Evolutionary conservation across 2,888 invertebrate genomes (phyloP).

Genomic region (Euzophera pinguis): DNA sequence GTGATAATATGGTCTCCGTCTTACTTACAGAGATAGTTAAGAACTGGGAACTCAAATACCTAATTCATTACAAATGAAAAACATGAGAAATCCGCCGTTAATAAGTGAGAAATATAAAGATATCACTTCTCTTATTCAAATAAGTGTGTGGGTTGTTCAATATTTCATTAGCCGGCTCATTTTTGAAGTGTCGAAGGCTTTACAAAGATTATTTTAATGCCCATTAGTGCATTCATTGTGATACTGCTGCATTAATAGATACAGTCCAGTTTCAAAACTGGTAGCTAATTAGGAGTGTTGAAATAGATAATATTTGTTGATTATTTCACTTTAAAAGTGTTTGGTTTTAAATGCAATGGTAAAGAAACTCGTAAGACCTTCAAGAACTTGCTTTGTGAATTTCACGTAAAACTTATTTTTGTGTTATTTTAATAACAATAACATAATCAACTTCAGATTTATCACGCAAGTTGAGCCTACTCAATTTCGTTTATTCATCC

Average conservation of each 20-base stretch:
- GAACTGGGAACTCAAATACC: too few relatives aligned
- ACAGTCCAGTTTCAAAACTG: not conserved
- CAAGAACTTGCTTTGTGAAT: too few relatives aligned
- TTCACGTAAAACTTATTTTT: too few relatives aligned
- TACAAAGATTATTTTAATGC: conserved; percentile 10
- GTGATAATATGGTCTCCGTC: too few relatives aligned
- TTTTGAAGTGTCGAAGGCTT: conserved; percentile 5
- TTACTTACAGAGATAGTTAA: too few relatives aligned
- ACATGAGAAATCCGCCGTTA: too few relatives aligned
- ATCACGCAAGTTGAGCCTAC: too few relatives aligned
- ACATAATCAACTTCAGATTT: too few relatives aligned
- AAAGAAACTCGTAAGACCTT: not conserved
- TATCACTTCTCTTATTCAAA: not conserved
- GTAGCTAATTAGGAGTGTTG: conserved; percentile 11
- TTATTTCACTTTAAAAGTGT: not conserved
- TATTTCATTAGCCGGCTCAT: conserved; percentile 2
- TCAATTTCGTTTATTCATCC: too few relatives aligned
- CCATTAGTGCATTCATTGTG: conserved; percentile 5
- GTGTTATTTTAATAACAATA: too few relatives aligned
- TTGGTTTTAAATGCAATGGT: not conserved
- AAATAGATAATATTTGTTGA: conserved; percentile 3
- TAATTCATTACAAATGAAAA: too few relatives aligned
- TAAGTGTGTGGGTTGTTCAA: not conserved
- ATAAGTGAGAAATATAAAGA: too few relatives aligned
- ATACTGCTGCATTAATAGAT: conserved; percentile 1